Conservation (phyloP, 2,888 invertebrate genomes). For the Epinotia demarniana region DNA sequence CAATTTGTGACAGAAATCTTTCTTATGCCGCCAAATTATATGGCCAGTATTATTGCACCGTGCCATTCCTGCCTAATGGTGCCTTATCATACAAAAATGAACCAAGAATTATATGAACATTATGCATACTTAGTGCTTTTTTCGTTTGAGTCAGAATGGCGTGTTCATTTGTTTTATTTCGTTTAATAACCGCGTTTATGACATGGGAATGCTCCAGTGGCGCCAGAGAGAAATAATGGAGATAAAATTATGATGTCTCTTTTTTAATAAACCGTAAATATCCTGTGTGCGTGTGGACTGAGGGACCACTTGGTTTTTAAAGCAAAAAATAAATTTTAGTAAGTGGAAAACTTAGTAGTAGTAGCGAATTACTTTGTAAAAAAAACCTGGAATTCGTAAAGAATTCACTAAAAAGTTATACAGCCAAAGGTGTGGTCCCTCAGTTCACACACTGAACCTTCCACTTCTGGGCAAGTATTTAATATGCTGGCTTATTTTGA, state of each 20-base stretch:
- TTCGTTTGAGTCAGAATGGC: not conserved
- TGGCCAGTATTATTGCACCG: conserved; percentile 45
- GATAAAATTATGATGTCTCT: conserved; percentile 21
- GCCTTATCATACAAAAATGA: conserved; percentile 4
- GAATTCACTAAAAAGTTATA: no score
- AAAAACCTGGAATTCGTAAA: no score
- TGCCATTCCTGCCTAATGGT: conserved; percentile 38
- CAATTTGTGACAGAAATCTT: conserved; percentile 64
- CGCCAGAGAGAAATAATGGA: conserved; percentile 31
- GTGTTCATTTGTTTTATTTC: conserved; percentile 31
- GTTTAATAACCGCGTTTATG: conserved; percentile 34
- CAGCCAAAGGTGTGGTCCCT: no score
- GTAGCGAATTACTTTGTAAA: no score
- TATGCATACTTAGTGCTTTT: conserved; percentile 12
- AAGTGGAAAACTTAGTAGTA: no score
- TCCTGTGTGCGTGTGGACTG: no score
- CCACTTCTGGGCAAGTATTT: no score
- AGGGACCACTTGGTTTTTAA: no score
- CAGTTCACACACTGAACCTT: no score
- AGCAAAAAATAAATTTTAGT: no score
- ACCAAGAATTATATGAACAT: not conserved
- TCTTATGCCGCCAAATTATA: conserved; percentile 70
- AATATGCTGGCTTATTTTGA: no score
- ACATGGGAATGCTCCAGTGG: conserved; percentile 26
- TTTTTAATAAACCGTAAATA: not conserved